Evolutionary conservation across 2,888 invertebrate species (phyloP).

Genomic region (Pristionchus arcanus): DNA sequence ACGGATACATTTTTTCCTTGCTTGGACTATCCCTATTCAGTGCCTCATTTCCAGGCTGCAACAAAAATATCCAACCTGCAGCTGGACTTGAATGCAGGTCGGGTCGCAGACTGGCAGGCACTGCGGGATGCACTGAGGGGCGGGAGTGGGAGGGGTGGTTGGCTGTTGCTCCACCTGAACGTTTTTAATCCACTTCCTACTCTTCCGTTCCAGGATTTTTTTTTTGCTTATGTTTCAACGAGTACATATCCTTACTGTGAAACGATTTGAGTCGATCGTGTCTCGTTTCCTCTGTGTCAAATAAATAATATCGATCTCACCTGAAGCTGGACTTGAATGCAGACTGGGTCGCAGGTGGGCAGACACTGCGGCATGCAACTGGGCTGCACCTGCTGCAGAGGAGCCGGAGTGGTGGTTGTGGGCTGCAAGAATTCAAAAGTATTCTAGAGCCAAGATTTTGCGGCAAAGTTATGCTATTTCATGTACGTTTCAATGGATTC

Average conservation of each 20-base stretch:
- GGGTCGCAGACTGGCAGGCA: conserved; percentile 33
- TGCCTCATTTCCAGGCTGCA: neutral
- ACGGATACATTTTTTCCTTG: neutral
- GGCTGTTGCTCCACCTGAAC: neutral
- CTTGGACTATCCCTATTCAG: neutral
- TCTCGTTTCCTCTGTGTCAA: neutral
- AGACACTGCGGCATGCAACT: conserved; percentile 40
- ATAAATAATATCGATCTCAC: neutral
- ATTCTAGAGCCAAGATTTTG: neutral
- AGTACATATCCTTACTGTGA: neutral
- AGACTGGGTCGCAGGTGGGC: conserved; percentile 38
- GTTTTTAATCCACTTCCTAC: too few relatives aligned
- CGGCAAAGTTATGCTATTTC: too few relatives aligned
- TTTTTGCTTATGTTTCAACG: neutral
- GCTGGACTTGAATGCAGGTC: conserved; percentile 24
- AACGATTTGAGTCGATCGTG: neutral
- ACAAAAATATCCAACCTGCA: neutral
- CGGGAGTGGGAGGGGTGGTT: neutral
- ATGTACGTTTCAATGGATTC: neutral
- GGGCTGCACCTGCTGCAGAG: conserved; percentile 11
- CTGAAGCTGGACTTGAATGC: conserved; percentile 25
- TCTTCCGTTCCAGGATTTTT: neutral
- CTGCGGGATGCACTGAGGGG: conserved; percentile 35
- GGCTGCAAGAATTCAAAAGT: neutral
- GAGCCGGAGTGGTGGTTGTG: neutral